Base-by-base conservation (phyloP, 2,113 vertebrate genomes). In the Notothenia rossii region DNA sequence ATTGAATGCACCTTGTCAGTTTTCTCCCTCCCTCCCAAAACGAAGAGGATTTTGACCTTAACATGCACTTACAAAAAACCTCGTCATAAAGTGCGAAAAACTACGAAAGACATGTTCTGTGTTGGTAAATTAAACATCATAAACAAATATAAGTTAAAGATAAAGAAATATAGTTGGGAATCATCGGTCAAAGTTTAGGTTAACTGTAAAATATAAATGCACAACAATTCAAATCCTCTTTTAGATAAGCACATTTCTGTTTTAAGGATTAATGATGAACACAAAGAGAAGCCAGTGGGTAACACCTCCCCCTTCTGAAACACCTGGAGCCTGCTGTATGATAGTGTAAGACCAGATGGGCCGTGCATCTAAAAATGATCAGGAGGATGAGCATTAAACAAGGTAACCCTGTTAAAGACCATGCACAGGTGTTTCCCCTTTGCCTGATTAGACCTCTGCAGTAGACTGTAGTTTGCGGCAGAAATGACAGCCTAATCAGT, bases 21-120 rank as follows among this genome's bases (percentile, higher is more conserved):
- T 49, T 62, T 14, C 18, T 43, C 5, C 36, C 40, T 7, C 54
- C 11, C 17, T 10, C 17, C 58, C 60, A 33, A 3, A 1, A 13
- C 1, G 62, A 45, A 36, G 58, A 67, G 43, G 48, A 74, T 64
- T 36, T 49, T 59, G 69, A 4, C 59, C 25, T 48, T 59, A 74
- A 4, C 59, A 49, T n/a, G 51, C 7, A 33, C 10, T n/a, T 59
- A 5, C 62, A 11, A 4, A 11, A 45, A 10, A 4, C 61, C 45
- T 20, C 18, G 2, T 29, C 1, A 17, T 70, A 45, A 12, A 10
- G 3, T 20, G 14, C 60, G 29, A 13, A 58, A 0, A n/a, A 40
- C 45, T 17, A 10, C 15, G 8, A 22, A 53, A 49, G 18, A 7
- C 11, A 22, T 15, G 55, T 20, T 8, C 13, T 11, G 7, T 9